Percentiles rank a stretch among this genome's conserved stretches.
These are phyloP conservation scores for Mamestra configurata DNA, from an alignment of 1,140 invertebrate species.

Conservation along the genomic window DNA sequence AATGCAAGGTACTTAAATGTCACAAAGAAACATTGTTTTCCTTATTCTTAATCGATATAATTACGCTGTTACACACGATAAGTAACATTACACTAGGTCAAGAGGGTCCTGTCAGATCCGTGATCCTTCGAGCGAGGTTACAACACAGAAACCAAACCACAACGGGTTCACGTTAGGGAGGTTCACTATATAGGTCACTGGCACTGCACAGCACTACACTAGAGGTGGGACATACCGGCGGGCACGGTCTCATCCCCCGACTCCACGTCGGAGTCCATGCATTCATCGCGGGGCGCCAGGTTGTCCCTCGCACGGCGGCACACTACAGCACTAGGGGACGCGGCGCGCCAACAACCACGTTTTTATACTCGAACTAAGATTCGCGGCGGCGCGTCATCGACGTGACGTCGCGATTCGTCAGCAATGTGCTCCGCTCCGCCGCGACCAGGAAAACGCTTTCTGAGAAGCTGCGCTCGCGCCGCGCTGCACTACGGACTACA, in stretches of 20 bases:
- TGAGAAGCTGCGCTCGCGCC: slow-evolving; percentile 70
- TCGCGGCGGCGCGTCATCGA: slow-evolving; percentile 69
- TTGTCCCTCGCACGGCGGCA: slow-evolving; percentile 50
- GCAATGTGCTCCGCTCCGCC: slow-evolving; percentile 48
- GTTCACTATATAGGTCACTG: slow-evolving; percentile 4
- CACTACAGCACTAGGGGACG: slow-evolving; percentile 66
- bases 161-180: background rate
- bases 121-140: background rate
- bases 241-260: slow-evolving; percentile 78
- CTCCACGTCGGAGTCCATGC: slow-evolving; percentile 74
- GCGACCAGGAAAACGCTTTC: slow-evolving; percentile 86
- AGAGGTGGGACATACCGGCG: slow-evolving; percentile 66
- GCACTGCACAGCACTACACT: slow-evolving; percentile 32
- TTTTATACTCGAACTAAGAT: slow-evolving; percentile 74
- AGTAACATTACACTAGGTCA: background rate
- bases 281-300: slow-evolving; percentile 81
- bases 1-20: background rate
- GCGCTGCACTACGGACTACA: slow-evolving; percentile 24
- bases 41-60: slow-evolving; percentile 6
- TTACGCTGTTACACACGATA: background rate
- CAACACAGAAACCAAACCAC: background rate
- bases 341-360: slow-evolving; percentile 62
- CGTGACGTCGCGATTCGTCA: slow-evolving; percentile 77
- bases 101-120: slow-evolving; percentile 8
- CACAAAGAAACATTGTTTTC: background rate